phyloP scores from a whole-genome alignment of 2,888 invertebrate genomes.

The Ecliptopera silaceata region DNA sequence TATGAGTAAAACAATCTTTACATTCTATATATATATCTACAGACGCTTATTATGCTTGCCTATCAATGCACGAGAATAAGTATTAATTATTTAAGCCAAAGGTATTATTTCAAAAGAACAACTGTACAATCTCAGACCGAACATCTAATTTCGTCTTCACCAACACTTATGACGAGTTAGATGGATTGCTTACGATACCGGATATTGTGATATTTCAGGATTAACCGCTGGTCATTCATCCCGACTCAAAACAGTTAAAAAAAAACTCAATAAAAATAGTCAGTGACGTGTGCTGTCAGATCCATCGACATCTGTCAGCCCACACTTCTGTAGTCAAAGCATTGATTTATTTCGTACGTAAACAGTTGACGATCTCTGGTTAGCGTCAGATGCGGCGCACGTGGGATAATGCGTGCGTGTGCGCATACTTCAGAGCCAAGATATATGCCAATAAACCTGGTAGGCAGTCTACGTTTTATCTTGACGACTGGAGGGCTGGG shows the following conservation, averaged over 20 bases:
- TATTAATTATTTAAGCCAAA: too few relatives aligned
- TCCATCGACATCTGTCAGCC: neutral
- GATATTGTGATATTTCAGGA: neutral
- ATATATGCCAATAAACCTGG: neutral
- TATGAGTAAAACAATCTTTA: too few relatives aligned
- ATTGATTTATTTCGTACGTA: constrained; percentile 14
- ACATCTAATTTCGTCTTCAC: neutral
- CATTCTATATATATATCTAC: too few relatives aligned
- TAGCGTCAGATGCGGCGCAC: constrained; percentile 26
- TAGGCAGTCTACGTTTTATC: neutral
- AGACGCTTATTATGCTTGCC: too few relatives aligned
- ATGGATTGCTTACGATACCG: neutral
- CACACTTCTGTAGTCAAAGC: neutral
- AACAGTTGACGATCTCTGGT: constrained; percentile 19
- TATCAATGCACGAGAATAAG: too few relatives aligned
- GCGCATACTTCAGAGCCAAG: constrained; percentile 4
- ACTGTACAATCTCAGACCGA: too few relatives aligned
- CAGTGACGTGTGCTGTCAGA: neutral
- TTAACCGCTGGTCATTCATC: neutral
- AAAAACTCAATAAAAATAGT: neutral
- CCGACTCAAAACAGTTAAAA: neutral
- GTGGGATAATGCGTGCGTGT: constrained; percentile 32
- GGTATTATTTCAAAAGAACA: too few relatives aligned
- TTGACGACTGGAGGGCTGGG: too few relatives aligned
- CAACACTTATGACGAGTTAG: neutral